Evolutionary conservation across 2,888 invertebrate genomes (phyloP).

Genomic region (Adelphocoris suturalis): DNA sequence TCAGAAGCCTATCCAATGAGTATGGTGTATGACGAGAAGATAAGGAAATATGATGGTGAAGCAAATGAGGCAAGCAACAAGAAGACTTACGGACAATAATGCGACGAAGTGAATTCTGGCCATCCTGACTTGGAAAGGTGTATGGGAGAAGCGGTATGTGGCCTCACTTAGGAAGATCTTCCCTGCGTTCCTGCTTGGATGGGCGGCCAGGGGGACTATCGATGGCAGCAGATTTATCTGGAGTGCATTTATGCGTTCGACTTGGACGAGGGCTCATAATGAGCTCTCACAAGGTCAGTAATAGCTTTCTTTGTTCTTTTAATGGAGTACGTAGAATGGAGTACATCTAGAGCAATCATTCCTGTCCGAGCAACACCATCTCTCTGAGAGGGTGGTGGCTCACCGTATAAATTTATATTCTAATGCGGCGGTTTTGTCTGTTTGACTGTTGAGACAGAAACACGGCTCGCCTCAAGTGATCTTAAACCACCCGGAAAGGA

Average conservation of each 20-base stretch:
- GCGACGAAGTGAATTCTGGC: neutral
- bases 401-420: too few species aligned
- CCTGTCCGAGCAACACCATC: too few species aligned
- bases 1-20: neutral
- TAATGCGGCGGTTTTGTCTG: too few species aligned
- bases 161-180: neutral
- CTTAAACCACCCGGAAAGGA: too few species aligned
- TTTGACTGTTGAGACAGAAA: too few species aligned
- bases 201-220: neutral
- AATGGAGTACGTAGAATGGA: too few species aligned
- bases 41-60: neutral
- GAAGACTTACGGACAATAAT: neutral
- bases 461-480: too few species aligned
- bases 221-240: conserved; percentile 14
- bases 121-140: neutral
- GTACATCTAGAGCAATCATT: too few species aligned
- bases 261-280: neutral
- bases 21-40: neutral
- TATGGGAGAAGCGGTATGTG: neutral
- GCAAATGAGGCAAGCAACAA: neutral
- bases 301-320: too few species aligned
- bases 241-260: neutral
- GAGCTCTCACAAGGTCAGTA: conserved; percentile 39
- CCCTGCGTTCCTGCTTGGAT: neutral
- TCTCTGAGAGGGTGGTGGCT: too few species aligned